These are phyloP conservation scores for Acrobasis suavella DNA, from an alignment of 2,888 invertebrate species.

Conservation along the genomic window DNA sequence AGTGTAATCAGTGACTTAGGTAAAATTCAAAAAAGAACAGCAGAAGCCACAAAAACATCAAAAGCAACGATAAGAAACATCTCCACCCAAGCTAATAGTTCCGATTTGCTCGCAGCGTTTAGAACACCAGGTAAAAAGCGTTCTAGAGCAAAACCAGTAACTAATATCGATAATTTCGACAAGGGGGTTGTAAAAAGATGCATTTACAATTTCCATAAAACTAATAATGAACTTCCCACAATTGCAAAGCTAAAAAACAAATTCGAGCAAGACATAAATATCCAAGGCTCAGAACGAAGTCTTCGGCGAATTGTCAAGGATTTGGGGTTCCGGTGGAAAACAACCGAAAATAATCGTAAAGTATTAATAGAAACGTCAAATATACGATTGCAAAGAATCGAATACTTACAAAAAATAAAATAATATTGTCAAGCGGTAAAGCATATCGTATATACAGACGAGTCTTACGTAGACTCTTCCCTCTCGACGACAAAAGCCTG, in stretches of 20 bases:
- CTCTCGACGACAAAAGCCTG: slow-evolving; percentile 31
- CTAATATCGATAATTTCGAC: slow-evolving; percentile 39
- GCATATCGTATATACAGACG: slow-evolving; percentile 35
- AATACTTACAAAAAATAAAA: slow-evolving; percentile 33
- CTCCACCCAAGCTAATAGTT: slow-evolving; percentile 27
- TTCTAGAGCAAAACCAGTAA: slow-evolving; percentile 27
- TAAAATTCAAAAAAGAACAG: slow-evolving; percentile 25
- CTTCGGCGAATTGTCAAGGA: slow-evolving; percentile 17
- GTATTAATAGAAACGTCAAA: slow-evolving; percentile 18
- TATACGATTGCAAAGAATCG: slow-evolving; percentile 36
- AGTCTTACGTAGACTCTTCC: slow-evolving; percentile 36
- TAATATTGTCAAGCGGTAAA: slow-evolving; percentile 34
- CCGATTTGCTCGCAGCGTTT: slow-evolving; percentile 32
- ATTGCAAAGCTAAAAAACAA: slow-evolving; percentile 30
- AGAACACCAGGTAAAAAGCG: slow-evolving; percentile 3
- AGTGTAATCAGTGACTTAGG: no score
- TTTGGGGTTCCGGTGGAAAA: slow-evolving; percentile 23
- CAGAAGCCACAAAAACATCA: slow-evolving; percentile 30
- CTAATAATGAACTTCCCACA: slow-evolving; percentile 41
- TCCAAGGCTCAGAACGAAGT: slow-evolving; percentile 15
- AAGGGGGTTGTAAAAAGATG: slow-evolving; percentile 28
- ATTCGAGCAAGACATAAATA: slow-evolving; percentile 18
- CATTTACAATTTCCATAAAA: slow-evolving; percentile 42
- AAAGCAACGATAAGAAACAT: slow-evolving; percentile 27
- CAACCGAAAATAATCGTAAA: slow-evolving; percentile 22